Evolutionary conservation across 2,888 invertebrate species (phyloP).

Genomic region (Saturnia pavonia): DNA sequence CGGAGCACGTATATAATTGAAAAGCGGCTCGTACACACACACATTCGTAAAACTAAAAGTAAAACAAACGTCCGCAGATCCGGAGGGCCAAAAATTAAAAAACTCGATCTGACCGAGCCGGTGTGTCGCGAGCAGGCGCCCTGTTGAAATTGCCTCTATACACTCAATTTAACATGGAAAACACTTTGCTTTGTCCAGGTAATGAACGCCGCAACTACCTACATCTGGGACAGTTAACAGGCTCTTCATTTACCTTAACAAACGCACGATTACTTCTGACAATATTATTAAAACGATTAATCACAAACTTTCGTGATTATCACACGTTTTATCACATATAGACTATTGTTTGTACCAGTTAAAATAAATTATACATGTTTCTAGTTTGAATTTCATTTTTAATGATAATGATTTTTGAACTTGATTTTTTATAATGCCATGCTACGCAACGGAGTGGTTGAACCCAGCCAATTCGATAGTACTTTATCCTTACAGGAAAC

Average conservation of each 20-base stretch:
- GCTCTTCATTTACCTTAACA: slow-evolving; percentile 42
- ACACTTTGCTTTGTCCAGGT: slow-evolving; percentile 76
- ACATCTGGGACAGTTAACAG: slow-evolving; percentile 44
- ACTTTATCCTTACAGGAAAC: no score
- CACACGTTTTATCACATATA: background rate
- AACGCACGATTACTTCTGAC: slow-evolving; percentile 40
- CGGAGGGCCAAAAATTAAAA: slow-evolving; percentile 71
- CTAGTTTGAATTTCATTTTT: no score
- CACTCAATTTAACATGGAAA: slow-evolving; percentile 77
- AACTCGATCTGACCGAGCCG: slow-evolving; percentile 58
- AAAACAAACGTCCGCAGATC: slow-evolving; percentile 47
- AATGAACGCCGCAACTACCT: slow-evolving; percentile 61
- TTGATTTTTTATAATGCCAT: no score
- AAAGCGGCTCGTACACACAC: slow-evolving; percentile 43
- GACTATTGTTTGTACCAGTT: no score
- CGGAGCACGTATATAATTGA: slow-evolving; percentile 47
- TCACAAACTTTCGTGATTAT: background rate
- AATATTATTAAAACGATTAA: slow-evolving; percentile 27
- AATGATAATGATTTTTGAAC: no score
- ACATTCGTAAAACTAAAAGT: slow-evolving; percentile 38
- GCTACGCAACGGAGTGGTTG: no score
- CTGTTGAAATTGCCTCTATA: slow-evolving; percentile 73
- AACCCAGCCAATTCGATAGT: no score
- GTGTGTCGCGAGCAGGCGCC: slow-evolving; percentile 74
- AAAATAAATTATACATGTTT: no score